Conservation (phyloP, 2,113 vertebrate species). For the Scalopus aquaticus region DNA sequence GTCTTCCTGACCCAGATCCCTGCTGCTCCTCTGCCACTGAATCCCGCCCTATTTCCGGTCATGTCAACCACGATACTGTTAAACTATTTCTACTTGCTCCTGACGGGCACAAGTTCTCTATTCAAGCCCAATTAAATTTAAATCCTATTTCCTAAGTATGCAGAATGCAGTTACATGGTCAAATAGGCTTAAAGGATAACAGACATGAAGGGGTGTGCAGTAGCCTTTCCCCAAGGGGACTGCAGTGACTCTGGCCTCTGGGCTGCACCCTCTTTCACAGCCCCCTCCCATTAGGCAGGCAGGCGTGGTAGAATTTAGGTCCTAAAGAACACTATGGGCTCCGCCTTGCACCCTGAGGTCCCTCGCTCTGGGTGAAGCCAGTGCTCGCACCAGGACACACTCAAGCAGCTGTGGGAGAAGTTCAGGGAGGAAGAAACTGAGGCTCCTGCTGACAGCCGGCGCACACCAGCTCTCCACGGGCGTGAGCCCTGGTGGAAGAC, state of each 20-base stretch:
- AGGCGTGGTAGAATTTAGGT: not conserved
- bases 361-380: not conserved
- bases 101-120: not conserved
- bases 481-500: not conserved
- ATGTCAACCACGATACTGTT: not conserved
- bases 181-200: not conserved
- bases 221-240: not conserved
- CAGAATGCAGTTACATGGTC: not conserved
- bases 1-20: conserved; percentile 49
- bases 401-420: not conserved
- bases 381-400: not conserved
- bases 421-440: not conserved
- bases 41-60: not conserved
- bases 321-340: not conserved
- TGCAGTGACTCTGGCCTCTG: not conserved
- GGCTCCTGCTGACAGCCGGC: not conserved
- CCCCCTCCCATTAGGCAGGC: too few species aligned
- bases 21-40: not conserved
- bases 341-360: not conserved
- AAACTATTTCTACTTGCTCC: not conserved
- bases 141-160: not conserved
- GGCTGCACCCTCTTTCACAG: not conserved
- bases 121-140: not conserved
- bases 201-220: not conserved
- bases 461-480: not conserved